Evolutionary conservation across 2,797 vertebrate species (phyloP).

Genomic region (Semotilus atromaculatus): DNA sequence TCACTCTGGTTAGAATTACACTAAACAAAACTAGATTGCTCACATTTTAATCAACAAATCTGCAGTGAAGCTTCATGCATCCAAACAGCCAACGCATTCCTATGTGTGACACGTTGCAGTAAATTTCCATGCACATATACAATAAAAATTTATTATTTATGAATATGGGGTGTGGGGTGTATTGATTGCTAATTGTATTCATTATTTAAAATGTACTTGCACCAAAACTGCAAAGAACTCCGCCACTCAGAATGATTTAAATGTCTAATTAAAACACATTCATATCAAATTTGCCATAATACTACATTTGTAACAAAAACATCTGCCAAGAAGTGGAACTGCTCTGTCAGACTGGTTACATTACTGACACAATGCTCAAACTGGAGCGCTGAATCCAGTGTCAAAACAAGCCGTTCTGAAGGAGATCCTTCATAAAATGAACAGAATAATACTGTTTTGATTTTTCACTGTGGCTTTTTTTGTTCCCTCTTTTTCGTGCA

Average conservation of each 20-base stretch:
- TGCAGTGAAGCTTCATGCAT: not conserved
- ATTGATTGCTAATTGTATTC: not conserved
- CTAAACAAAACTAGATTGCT: not conserved
- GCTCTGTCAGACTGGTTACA: not conserved
- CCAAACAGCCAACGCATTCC: not conserved
- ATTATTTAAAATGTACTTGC: not conserved
- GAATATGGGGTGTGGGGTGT: not conserved
- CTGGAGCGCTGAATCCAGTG: not conserved
- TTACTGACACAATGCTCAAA: not conserved
- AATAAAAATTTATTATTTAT: not conserved
- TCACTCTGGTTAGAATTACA: not conserved
- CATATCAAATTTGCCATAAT: not conserved
- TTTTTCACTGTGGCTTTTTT: not conserved
- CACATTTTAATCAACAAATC: not conserved
- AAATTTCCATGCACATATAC: not conserved
- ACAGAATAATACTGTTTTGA: not conserved
- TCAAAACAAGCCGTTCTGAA: slow-evolving; percentile 15
- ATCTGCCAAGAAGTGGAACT: not conserved
- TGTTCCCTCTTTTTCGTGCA: not conserved
- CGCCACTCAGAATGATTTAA: not conserved
- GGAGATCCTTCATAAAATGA: not conserved
- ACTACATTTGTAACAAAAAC: not conserved
- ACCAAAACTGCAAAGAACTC: not conserved
- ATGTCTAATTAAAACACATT: not conserved
- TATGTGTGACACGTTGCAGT: not conserved